Conservation (phyloP, 2,797 vertebrate species). For the Falco biarmicus region DNA sequence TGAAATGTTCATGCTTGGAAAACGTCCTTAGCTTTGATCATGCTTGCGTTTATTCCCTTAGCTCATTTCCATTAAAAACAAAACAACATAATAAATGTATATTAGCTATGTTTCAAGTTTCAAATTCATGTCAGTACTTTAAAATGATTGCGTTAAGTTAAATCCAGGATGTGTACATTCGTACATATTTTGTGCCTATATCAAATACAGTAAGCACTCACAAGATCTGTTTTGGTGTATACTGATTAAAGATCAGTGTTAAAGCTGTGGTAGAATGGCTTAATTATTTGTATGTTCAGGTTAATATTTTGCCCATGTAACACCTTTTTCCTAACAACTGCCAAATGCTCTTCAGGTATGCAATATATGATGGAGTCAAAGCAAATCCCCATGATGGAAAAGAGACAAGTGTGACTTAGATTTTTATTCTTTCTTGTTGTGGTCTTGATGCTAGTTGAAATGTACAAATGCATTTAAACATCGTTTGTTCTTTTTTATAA, state of each 20-base stretch:
- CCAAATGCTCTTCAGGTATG: not conserved
- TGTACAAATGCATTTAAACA: not conserved
- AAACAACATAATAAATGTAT: not conserved
- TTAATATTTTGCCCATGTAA: not conserved
- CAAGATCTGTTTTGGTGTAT: not conserved
- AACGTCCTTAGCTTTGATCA: not conserved
- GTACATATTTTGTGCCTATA: not conserved
- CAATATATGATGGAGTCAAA: not conserved
- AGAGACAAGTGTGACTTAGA: not conserved
- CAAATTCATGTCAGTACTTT: not conserved
- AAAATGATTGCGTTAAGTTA: not conserved
- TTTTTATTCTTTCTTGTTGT: not conserved
- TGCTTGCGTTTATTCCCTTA: not conserved
- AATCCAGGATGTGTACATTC: not conserved
- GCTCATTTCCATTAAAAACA: not conserved
- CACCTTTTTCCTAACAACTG: not conserved
- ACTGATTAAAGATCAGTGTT: not conserved
- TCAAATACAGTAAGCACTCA: not conserved
- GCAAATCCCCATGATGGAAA: not conserved
- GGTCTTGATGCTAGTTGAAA: not conserved
- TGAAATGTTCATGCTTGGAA: not conserved
- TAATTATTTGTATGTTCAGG: not conserved
- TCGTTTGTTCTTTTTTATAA: not conserved
- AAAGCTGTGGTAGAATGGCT: not conserved
- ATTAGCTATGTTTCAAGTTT: not conserved